Conservation (phyloP, 2,797 vertebrate genomes). For the Margarornis squamiger region DNA sequence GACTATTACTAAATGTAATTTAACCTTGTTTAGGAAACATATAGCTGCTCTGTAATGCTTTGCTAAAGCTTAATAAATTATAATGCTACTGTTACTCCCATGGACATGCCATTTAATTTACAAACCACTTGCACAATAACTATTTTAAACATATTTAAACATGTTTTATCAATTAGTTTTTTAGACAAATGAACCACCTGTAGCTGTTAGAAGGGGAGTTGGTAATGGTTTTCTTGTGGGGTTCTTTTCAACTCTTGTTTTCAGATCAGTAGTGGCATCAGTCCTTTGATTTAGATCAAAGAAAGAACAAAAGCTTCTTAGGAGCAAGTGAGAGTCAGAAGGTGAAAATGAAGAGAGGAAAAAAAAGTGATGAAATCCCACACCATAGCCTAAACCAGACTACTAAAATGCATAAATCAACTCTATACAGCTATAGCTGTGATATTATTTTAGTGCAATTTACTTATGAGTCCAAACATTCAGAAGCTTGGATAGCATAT, state of each 20-base stretch:
- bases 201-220: background rate
- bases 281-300: slow-evolving; percentile 55
- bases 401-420: background rate
- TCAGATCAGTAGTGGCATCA: background rate
- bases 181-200: background rate
- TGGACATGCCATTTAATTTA: background rate
- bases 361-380: background rate
- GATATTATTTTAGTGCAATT: background rate
- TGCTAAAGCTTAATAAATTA: background rate
- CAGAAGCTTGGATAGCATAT: background rate
- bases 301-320: slow-evolving; percentile 3
- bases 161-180: background rate
- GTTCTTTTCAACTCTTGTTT: background rate
- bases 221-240: background rate
- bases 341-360: background rate
- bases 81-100: slow-evolving; percentile 1
- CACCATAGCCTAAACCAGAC: background rate
- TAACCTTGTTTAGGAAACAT: slow-evolving; percentile 16
- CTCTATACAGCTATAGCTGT: background rate
- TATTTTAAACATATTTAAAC: background rate
- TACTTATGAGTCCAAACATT: background rate
- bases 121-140: background rate
- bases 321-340: slow-evolving; percentile 10
- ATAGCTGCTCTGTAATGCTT: slow-evolving; percentile 1
- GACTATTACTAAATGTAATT: slow-evolving; percentile 8